Evolutionary conservation across 2,888 invertebrate species (phyloP).

Genomic region (Polyommatus iphigenia): DNA sequence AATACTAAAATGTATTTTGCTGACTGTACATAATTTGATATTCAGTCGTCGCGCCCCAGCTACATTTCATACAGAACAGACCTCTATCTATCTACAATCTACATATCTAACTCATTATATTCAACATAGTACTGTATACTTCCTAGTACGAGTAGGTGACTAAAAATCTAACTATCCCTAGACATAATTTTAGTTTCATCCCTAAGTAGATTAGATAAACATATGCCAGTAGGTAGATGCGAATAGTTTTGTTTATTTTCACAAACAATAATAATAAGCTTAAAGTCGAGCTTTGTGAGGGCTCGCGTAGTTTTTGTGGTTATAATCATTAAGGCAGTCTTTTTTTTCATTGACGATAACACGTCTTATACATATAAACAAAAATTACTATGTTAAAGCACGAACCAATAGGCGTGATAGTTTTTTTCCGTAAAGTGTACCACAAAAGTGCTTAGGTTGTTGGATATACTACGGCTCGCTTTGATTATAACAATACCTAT

Average conservation of each 20-base stretch:
- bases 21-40: constrained; percentile 65
- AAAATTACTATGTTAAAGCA: too few relatives aligned
- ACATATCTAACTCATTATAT: constrained; percentile 50
- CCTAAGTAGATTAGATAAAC: neutral
- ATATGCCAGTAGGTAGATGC: neutral
- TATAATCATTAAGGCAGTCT: too few relatives aligned
- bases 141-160: neutral
- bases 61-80: constrained; percentile 68
- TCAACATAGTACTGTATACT: constrained; percentile 43
- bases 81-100: constrained; percentile 55
- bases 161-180: neutral
- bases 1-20: constrained; percentile 47
- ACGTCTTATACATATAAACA: too few relatives aligned
- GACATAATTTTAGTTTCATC: neutral
- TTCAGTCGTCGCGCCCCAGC: constrained; percentile 60
- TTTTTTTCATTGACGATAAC: too few relatives aligned
- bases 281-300: too few relatives aligned
- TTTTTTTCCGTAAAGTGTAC: too few relatives aligned
- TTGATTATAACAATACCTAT: too few relatives aligned
- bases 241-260: neutral
- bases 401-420: too few relatives aligned
- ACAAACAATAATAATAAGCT: too few relatives aligned
- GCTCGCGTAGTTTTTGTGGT: too few relatives aligned
- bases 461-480: too few relatives aligned
- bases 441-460: too few relatives aligned